phyloP scores from a whole-genome alignment of 2,888 invertebrate species.

The Eueremaeus valkanovi region DNA sequence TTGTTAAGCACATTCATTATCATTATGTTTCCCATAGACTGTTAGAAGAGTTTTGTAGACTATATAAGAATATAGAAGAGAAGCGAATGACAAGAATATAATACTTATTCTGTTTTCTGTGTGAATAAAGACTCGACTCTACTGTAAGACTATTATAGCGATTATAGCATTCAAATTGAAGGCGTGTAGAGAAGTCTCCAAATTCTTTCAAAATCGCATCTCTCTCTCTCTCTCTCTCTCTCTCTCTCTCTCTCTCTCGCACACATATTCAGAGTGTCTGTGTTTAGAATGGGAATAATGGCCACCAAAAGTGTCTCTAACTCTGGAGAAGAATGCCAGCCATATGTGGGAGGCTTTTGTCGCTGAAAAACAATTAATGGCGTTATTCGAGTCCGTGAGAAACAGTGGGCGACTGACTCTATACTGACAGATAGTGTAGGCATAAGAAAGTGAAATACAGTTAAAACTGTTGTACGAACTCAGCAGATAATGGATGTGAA shows the following conservation, averaged over 20 bases:
- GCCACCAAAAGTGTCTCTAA: conserved; percentile 26
- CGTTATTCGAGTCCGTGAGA: conserved; percentile 32
- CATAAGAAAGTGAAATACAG: neutral
- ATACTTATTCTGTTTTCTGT: too few species aligned
- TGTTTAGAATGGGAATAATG: neutral
- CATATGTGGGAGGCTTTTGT: conserved; percentile 33
- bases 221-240: too few species aligned
- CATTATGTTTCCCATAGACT: too few species aligned
- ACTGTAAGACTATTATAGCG: neutral
- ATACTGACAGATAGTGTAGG: neutral
- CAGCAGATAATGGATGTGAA: neutral
- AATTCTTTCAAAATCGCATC: too few species aligned
- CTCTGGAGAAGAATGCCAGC: neutral
- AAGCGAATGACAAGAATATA: too few species aligned
- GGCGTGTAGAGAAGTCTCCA: neutral
- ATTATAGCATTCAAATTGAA: neutral
- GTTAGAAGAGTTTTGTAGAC: too few species aligned
- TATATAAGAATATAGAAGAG: too few species aligned
- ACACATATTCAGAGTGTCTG: conserved; percentile 2
- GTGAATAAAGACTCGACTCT: neutral
- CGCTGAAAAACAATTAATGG: conserved; percentile 29
- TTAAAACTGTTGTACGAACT: too few species aligned
- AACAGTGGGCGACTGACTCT: conserved; percentile 19
- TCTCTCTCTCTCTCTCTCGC: neutral
- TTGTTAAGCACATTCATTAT: neutral